Evolutionary conservation across 2,797 vertebrate genomes (phyloP).

Genomic region (Paramormyrops hopkinsi): DNA sequence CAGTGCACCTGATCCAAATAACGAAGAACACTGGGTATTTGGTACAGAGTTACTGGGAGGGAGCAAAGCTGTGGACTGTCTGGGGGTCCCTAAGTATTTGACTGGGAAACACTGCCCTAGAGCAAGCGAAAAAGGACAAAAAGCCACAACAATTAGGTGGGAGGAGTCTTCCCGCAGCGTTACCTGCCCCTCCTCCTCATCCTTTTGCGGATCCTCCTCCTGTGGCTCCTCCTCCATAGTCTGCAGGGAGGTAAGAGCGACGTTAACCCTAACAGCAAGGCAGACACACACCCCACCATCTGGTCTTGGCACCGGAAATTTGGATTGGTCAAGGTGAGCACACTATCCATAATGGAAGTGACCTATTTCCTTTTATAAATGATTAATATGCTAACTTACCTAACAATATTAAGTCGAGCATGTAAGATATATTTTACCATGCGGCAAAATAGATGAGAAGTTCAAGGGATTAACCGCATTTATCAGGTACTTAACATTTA

Average conservation of each 20-base stretch:
- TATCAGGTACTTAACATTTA: not conserved
- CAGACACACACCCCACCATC: not conserved
- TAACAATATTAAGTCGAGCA: not conserved
- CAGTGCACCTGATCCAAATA: not conserved
- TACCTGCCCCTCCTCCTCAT: constrained; percentile 48
- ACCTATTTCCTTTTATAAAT: not conserved
- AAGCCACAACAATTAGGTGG: not conserved
- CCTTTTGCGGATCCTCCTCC: constrained; percentile 37
- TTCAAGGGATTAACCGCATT: not conserved
- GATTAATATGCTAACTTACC: not conserved
- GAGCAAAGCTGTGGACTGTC: not conserved
- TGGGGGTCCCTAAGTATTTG: not conserved
- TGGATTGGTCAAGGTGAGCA: not conserved
- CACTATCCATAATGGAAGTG: not conserved
- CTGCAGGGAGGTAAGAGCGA: constrained; percentile 47
- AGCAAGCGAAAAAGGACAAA: not conserved
- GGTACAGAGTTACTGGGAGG: not conserved
- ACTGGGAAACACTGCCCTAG: not conserved
- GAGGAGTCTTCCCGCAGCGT: not conserved
- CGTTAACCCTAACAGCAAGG: constrained; percentile 8
- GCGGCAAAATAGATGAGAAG: not conserved
- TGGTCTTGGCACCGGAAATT: not conserved
- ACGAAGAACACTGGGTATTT: not conserved
- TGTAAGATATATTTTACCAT: not conserved
- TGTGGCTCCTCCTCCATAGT: constrained; percentile 39